phyloP scores from a whole-genome alignment of 2,888 invertebrate species.

The Eupithecia insigniata region DNA sequence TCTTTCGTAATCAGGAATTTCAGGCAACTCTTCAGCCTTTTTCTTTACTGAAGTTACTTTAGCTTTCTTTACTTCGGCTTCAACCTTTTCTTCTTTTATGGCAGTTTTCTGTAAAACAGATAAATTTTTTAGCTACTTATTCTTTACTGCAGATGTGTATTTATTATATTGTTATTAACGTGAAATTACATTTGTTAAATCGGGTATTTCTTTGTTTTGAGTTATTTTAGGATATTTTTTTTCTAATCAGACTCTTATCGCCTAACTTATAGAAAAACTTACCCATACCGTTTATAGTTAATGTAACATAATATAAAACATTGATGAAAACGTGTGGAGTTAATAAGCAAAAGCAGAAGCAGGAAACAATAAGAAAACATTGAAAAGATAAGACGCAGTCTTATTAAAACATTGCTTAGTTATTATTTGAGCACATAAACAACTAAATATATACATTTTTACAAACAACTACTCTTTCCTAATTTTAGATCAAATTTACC shows the following conservation, averaged over 20 bases:
- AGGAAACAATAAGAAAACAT: constrained; percentile 60
- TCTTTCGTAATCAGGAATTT: constrained; percentile 90
- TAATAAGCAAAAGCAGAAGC: constrained; percentile 69
- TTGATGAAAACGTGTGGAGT: constrained; percentile 37
- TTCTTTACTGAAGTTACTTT: constrained; percentile 77
- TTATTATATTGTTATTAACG: too few relatives aligned
- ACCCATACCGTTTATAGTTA: constrained; percentile 36
- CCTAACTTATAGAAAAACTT: constrained; percentile 38
- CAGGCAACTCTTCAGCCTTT: constrained; percentile 85
- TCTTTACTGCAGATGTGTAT: neutral
- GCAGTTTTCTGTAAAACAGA: constrained; percentile 75
- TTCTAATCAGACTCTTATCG: neutral
- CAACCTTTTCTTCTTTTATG: constrained; percentile 75
- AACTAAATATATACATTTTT: constrained; percentile 36
- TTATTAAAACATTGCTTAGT: constrained; percentile 50
- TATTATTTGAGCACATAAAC: constrained; percentile 42
- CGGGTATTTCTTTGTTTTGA: neutral
- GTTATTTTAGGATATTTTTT: neutral
- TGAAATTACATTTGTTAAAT: too few relatives aligned
- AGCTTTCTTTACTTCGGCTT: constrained; percentile 78
- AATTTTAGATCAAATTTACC: constrained; percentile 24
- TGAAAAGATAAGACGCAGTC: constrained; percentile 47
- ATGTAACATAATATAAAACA: constrained; percentile 19
- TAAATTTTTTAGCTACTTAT: neutral
- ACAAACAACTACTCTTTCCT: constrained; percentile 31